Conservation (phyloP, 2,113 vertebrate species). For the Bombycilla garrulus region DNA sequence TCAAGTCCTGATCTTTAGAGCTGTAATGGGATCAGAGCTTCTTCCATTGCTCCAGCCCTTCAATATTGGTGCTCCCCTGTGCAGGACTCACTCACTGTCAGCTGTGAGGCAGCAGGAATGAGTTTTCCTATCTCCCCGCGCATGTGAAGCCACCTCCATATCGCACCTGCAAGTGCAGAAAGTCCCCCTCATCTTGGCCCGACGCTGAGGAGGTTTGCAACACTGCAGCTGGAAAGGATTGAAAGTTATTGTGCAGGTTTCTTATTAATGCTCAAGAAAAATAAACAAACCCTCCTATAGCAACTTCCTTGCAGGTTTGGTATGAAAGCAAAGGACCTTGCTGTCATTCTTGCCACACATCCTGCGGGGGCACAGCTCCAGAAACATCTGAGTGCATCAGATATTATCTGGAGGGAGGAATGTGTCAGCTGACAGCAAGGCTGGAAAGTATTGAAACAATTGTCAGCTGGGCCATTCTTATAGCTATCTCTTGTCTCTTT, state of each 20-base stretch:
- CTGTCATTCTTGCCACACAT: background rate
- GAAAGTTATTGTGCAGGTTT: background rate
- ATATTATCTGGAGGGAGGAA: constrained; percentile 41
- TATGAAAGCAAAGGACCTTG: background rate
- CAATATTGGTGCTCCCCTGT: fast-evolving
- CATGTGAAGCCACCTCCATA: background rate
- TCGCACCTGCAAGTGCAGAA: background rate
- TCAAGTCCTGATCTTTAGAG: background rate
- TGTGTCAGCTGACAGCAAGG: constrained; percentile 9
- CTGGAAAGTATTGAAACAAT: constrained; percentile 31
- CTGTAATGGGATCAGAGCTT: background rate
- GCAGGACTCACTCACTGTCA: background rate
- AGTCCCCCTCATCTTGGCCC: fast-evolving
- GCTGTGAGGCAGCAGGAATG: background rate
- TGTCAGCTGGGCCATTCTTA: constrained; percentile 12
- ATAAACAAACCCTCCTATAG: background rate
- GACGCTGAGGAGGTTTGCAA: background rate
- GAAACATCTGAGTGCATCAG: constrained; percentile 4
- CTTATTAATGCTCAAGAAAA: background rate
- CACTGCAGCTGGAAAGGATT: fast-evolving
- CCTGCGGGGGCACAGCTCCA: background rate
- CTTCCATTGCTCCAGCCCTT: background rate
- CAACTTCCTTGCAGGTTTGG: background rate
- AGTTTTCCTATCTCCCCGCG: background rate
- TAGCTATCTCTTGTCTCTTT: background rate